A percentile compares a stretch with the other conserved stretches of the same genome.
These are phyloP conservation scores for Lochmaea crataegi DNA, from an alignment of 2,888 invertebrate genomes.

Conservation along the genomic window DNA sequence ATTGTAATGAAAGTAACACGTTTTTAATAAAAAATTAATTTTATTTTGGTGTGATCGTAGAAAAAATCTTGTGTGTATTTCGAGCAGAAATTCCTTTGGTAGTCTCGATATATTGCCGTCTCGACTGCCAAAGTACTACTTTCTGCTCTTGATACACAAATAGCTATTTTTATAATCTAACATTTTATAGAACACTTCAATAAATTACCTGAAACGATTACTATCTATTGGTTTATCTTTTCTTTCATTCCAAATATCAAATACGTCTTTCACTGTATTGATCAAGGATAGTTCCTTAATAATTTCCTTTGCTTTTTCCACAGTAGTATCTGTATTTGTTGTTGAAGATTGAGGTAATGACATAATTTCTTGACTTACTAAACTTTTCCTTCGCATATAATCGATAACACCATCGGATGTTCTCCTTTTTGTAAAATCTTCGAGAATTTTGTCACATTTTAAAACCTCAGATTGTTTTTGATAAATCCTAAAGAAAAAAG, in stretches of 20 bases:
- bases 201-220: conserved; percentile 2
- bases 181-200: not conserved
- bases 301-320: not conserved
- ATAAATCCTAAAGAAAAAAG: not conserved
- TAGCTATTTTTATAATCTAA: no score
- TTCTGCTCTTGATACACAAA: no score
- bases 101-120: no score
- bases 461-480: not conserved
- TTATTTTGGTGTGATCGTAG: no score
- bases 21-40: no score
- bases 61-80: no score
- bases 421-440: not conserved
- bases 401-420: not conserved
- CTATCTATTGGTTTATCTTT: not conserved
- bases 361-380: not conserved
- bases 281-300: not conserved
- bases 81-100: no score
- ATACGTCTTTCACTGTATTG: not conserved
- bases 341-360: not conserved
- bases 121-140: no score
- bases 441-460: not conserved
- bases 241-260: not conserved
- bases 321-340: not conserved
- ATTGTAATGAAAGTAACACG: no score
- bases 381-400: not conserved